A percentile compares a stretch with the other conserved stretches of the same genome.
Evolutionary conservation across 2,113 vertebrate genomes (phyloP).

Genomic region (Psephotus haematonotus): DNA sequence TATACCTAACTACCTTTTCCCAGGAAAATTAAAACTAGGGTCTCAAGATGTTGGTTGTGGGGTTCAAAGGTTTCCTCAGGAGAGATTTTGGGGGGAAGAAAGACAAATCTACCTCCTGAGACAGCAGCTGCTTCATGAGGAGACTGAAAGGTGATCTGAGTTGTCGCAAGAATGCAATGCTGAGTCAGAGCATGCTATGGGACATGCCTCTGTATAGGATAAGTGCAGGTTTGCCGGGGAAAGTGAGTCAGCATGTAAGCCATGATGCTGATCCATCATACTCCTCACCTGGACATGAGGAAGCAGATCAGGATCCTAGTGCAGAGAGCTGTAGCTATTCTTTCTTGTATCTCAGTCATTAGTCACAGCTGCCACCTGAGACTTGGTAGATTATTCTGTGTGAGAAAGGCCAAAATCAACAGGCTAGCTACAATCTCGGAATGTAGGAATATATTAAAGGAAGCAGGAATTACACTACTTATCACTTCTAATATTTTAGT

Average conservation of each 20-base stretch:
- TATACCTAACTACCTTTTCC: neutral
- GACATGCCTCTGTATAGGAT: neutral
- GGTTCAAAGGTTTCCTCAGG: neutral
- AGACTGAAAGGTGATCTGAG: neutral
- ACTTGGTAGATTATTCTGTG: neutral
- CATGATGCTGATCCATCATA: neutral
- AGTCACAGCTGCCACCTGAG: neutral
- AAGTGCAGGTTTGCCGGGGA: neutral
- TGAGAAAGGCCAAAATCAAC: neutral
- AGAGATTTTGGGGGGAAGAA: neutral
- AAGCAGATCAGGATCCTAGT: neutral
- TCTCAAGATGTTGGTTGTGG: neutral
- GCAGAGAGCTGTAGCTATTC: neutral
- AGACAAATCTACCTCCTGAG: neutral
- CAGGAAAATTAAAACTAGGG: neutral
- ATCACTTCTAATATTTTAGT: neutral
- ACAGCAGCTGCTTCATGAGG: neutral
- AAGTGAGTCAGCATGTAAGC: neutral
- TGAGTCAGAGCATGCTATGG: neutral
- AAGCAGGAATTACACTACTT: neutral
- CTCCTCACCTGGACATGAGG: neutral
- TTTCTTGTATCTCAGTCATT: neutral
- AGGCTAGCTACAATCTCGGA: neutral
- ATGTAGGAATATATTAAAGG: neutral
- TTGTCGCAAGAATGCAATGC: neutral